Conservation (phyloP, 1,140 invertebrate genomes). For the Rhopalosiphum maidis region DNA sequence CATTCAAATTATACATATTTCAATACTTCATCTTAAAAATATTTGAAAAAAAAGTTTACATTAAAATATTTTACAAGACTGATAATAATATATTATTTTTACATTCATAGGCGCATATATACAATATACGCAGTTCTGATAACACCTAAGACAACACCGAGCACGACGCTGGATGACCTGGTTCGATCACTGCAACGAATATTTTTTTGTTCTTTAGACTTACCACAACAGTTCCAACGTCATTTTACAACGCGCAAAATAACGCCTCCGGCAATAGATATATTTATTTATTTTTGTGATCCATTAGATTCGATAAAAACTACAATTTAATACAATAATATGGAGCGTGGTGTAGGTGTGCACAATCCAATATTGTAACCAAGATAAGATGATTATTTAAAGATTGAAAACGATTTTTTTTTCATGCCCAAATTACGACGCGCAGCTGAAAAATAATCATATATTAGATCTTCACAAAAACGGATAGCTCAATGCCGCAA, state of each 20-base stretch:
- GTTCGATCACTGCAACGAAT: not conserved
- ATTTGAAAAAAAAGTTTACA: not conserved
- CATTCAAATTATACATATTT: not conserved
- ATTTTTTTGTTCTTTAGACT: not conserved
- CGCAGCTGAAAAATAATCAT: conserved; percentile 4
- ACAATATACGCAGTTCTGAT: not conserved
- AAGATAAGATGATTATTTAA: not conserved
- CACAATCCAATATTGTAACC: not conserved
- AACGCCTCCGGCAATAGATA: not conserved
- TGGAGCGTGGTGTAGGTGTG: not conserved
- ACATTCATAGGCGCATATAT: not conserved
- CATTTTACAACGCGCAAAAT: not conserved
- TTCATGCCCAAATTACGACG: not conserved
- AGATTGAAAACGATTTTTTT: not conserved
- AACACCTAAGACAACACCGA: not conserved
- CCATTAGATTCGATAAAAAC: not conserved
- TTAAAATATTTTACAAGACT: not conserved
- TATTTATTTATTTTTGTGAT: not conserved
- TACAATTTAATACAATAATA: not conserved
- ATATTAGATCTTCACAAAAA: not conserved
- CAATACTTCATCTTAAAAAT: not conserved
- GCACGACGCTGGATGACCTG: not conserved
- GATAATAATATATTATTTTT: not conserved
- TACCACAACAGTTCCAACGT: conserved; percentile 7
- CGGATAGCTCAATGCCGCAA: not conserved